A percentile compares a stretch with the other conserved stretches of the same genome.
phyloP scores from a whole-genome alignment of 64 coral and sea anemone species.

The Stichodactyla helianthus region DNA sequence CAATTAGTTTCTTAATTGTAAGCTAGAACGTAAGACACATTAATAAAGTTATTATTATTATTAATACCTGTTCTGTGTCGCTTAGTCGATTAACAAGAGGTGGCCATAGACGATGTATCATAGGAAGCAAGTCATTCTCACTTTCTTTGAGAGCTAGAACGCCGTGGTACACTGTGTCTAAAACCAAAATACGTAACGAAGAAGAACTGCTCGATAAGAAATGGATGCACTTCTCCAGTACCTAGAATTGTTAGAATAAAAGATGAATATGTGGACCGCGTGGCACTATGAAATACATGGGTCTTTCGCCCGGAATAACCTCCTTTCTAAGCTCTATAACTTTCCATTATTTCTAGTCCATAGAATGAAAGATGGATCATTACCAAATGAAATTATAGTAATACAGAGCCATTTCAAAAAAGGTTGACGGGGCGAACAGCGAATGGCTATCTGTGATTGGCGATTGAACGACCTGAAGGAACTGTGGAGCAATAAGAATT shows the following conservation, averaged over 20 bases:
- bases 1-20: no score
- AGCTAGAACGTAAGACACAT: no score
- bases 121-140: constrained; percentile 82
- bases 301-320: neutral
- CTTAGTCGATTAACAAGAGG: constrained; percentile 69
- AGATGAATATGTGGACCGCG: no score
- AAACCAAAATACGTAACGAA: constrained; percentile 59
- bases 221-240: constrained; percentile 90
- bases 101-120: constrained; percentile 92
- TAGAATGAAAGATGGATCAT: neutral
- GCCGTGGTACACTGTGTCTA: constrained; percentile 69
- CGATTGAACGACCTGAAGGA: no score
- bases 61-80: constrained; percentile 79
- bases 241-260: constrained; percentile 16
- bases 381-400: no score
- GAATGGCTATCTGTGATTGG: no score
- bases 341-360: no score
- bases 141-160: constrained; percentile 48
- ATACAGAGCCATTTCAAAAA: no score
- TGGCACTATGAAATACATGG: neutral
- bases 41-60: no score
- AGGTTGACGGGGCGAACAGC: no score
- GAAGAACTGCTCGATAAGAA: constrained; percentile 83
- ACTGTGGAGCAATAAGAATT: no score
- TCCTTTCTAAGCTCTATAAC: no score